Evolutionary conservation across 2,888 invertebrate species (phyloP), one percentile per base, ranked within the genome.

Genomic region (Lepeophtheirus nordmannii): DNA sequence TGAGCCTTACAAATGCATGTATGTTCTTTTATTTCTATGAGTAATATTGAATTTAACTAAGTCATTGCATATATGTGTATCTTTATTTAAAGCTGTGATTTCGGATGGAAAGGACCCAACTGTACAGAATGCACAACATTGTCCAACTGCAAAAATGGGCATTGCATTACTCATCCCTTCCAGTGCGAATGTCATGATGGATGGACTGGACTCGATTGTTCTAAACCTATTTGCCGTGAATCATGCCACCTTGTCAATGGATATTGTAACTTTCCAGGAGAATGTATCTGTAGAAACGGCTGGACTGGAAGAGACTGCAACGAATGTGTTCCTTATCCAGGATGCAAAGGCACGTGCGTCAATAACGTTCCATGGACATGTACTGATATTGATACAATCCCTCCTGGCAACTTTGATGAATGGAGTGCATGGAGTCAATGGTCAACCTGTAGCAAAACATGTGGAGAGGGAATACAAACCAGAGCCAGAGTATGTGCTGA

Each of bases 241-340:
- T 46, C 53, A 5, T 46, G 53, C 17, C 53, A 46, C 53, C 53
- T 8, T 46, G 53, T 46, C 2, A 46, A 46, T 17, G 53, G 53
- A 46, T 46, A 46, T 17, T 46, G 53, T 46, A 2, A 46, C 8
- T 46, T 8, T 46, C 53, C 53, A 14, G 53, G 53, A 46, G 53
- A 46, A 17, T 46, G 53, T 46, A 46, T 46, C 53, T 46, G 53
- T 17, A 46, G 17, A 17, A 46, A 46, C 8, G 53, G 53, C 14
- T 46, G 53, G 53, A 46, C 53, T 46, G 53, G 53, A 14, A 14
- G 53, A 46, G 53, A 46, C 53, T 46, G 53, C 53, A 46, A 46
- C 8, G 53, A 46, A 46, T 46, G 53, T 8, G 53, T 46, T 14
- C 53, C 53, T 17, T 46, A 46, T 17, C 53, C 53, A n/a, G 53